These are phyloP conservation scores for Actias luna DNA, from an alignment of 2,888 invertebrate species.

Conservation along the genomic window DNA sequence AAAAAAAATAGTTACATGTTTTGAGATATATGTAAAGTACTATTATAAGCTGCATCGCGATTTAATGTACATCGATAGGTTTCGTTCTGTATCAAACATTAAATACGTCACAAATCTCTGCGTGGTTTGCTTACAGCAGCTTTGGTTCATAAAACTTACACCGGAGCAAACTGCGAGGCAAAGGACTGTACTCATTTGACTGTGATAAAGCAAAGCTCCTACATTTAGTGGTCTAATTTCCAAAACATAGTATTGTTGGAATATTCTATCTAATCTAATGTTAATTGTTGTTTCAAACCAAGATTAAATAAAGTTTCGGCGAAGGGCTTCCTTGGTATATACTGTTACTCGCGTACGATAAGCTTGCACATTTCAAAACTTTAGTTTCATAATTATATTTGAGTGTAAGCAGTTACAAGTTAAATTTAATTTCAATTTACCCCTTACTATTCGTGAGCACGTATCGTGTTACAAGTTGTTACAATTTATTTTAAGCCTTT, in stretches of 20 bases:
- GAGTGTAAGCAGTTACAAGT: slow-evolving; percentile 37
- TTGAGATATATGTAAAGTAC: no score
- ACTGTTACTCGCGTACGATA: slow-evolving; percentile 33
- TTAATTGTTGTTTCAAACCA: background rate
- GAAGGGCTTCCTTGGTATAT: slow-evolving; percentile 20
- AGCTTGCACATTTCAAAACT: slow-evolving; percentile 34
- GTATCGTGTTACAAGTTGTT: no score
- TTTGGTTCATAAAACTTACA: background rate
- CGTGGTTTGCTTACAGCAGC: background rate
- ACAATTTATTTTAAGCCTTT: no score
- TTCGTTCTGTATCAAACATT: no score
- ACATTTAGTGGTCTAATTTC: background rate
- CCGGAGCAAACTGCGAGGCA: background rate
- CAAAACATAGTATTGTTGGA: background rate
- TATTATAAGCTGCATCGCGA: no score
- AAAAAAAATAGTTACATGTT: no score
- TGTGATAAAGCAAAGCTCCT: background rate
- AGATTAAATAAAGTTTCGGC: slow-evolving; percentile 28
- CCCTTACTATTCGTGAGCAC: slow-evolving; percentile 22
- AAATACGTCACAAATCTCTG: background rate
- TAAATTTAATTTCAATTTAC: slow-evolving; percentile 34
- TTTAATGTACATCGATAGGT: no score
- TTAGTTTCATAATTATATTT: slow-evolving; percentile 32
- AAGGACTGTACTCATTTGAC: background rate
- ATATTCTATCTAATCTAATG: background rate